Percentiles rank a stretch among this genome's conserved stretches.
Evolutionary conservation across 1,140 invertebrate genomes (phyloP).

Genomic region (Eriosoma lanigerum): DNA sequence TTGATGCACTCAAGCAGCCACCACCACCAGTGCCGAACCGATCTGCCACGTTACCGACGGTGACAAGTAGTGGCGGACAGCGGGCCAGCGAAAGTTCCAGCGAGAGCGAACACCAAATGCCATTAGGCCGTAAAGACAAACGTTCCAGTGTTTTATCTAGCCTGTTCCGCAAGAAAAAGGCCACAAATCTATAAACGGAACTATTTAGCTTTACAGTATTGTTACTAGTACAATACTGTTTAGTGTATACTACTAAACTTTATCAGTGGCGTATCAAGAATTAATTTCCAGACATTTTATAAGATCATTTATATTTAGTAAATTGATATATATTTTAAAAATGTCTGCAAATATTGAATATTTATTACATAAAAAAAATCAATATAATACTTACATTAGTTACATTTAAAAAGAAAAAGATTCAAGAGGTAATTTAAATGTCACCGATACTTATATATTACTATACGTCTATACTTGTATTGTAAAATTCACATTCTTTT

Average conservation of each 20-base stretch:
- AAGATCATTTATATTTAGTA: not conserved
- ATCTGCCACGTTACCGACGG: slow-evolving; percentile 54
- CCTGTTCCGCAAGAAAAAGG: slow-evolving; percentile 56
- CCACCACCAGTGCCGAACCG: slow-evolving; percentile 17
- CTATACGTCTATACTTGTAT: not conserved
- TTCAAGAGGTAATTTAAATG: not conserved
- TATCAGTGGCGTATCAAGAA: too few relatives aligned
- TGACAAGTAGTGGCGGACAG: slow-evolving; percentile 48
- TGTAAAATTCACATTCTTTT: too few relatives aligned
- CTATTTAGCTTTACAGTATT: too few relatives aligned
- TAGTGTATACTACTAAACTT: too few relatives aligned
- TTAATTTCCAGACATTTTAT: not conserved
- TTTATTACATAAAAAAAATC: too few relatives aligned
- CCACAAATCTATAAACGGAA: slow-evolving; percentile 53
- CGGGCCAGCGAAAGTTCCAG: slow-evolving; percentile 57
- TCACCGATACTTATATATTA: not conserved
- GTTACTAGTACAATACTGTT: too few relatives aligned
- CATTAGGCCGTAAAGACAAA: slow-evolving; percentile 55
- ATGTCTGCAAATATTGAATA: not conserved
- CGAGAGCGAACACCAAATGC: slow-evolving; percentile 56
- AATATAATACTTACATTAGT: too few relatives aligned
- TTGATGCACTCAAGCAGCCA: slow-evolving; percentile 24
- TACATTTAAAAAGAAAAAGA: too few relatives aligned
- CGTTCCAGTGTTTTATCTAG: slow-evolving; percentile 55
- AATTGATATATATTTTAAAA: not conserved